A percentile compares a stretch with the other conserved stretches of the same genome.
These are phyloP conservation scores for Argyresthia goedartella DNA, from an alignment of 2,888 invertebrate species.

Conservation along the genomic window DNA sequence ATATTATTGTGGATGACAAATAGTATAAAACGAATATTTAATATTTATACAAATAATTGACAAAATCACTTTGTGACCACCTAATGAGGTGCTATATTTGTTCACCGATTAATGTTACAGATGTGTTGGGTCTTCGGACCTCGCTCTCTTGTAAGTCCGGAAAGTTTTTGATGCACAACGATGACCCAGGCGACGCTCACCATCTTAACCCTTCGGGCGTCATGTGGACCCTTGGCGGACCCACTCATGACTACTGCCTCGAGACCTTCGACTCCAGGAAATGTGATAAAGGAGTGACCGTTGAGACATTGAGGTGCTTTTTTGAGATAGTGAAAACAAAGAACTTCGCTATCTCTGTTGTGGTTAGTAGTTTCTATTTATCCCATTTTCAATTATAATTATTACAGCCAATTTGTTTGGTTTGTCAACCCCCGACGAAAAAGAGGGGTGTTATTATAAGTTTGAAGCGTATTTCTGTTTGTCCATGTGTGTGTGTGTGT, in stretches of 20 bases:
- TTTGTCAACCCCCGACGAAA: no score
- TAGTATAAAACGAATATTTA: no score
- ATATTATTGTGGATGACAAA: no score
- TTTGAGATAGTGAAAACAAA: constrained; percentile 24
- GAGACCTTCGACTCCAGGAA: constrained; percentile 45
- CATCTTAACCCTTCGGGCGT: constrained; percentile 26
- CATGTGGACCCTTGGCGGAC: constrained; percentile 23
- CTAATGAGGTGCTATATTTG: no score
- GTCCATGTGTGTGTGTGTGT: no score
- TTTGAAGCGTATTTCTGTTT: no score
- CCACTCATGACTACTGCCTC: constrained; percentile 45
- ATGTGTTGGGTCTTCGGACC: constrained; percentile 38
- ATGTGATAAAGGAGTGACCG: constrained; percentile 27
- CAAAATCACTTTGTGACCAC: no score
- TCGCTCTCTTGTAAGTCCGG: constrained; percentile 30
- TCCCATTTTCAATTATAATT: no score
- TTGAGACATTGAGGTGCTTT: constrained; percentile 47
- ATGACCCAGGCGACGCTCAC: constrained; percentile 28
- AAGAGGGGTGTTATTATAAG: no score
- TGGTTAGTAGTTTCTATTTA: constrained; percentile 31
- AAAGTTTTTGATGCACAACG: constrained; percentile 35
- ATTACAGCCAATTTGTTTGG: no score
- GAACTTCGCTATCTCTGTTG: constrained; percentile 43
- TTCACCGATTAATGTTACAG: constrained; percentile 18
- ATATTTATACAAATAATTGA: no score